Evolutionary conservation across 2,888 invertebrate genomes (phyloP), one percentile per base, ranked within the genome.

Genomic region (Brachyptera putata): DNA sequence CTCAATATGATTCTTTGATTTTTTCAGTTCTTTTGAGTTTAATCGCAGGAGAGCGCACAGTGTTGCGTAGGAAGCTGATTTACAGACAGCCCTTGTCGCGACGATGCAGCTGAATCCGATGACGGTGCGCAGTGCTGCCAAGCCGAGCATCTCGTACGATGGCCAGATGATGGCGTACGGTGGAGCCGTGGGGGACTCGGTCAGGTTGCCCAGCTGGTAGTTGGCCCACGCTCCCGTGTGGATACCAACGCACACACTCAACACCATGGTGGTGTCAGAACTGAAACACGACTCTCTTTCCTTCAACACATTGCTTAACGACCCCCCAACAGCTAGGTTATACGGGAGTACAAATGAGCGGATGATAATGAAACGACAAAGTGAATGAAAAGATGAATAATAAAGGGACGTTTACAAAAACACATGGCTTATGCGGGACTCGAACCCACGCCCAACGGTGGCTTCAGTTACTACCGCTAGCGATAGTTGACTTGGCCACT

Each of bases 191-290:
- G 80, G 70, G 37, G 79, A 76, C n/a, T 72, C 74, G 79, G 86
- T 80, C 70, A 83, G 80, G 5, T 74, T 68, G n/a, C 91, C 91
- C 13, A 86, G 79, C 72, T 86, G 89, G 73, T 85, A 92, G 76
- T 91, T 91, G 39, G 88, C 76, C 94, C 93, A 94, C 3, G 90
- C 84, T 18, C 92, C 94, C 1, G 84, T 74, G 50, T 87, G 81
- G 63, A 92, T 80, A 55, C 94, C 94, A 1, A 85, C 83, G 66
- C 86, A 86, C 3, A 90, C 89, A 58, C 89, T 90, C 65, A 94
- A 80, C 66, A 94, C 87, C 81, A 91, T 87, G 1, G 91, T 85
- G 0, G 95, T 95, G 75, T 95, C 95, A 22, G 93, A 92, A 70
- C 95, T 90, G 76, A 5, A 79, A 56, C n/a, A n/a, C n/a, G n/a